Percentiles rank a stretch among this genome's conserved stretches.
These are phyloP conservation scores for Burhinus oedicnemus DNA, from an alignment of 2,113 vertebrate species.

Conservation along the genomic window DNA sequence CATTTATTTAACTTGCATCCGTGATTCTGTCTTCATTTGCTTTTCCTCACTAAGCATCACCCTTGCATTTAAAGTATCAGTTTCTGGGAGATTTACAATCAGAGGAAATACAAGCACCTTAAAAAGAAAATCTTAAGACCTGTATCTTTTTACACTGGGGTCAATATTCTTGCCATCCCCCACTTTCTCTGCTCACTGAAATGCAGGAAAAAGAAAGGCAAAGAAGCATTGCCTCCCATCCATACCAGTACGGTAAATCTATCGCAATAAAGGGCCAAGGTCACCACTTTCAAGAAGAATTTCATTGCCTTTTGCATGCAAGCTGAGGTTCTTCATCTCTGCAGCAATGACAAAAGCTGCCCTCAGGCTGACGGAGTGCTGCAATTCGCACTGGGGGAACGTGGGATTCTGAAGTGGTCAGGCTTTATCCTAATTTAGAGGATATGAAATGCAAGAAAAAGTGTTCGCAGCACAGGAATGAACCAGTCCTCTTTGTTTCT, in stretches of 20 bases:
- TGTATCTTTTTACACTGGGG: not conserved
- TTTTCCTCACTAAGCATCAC: not conserved
- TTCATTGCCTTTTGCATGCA: not conserved
- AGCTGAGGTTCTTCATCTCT: not conserved
- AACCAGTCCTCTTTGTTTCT: not conserved
- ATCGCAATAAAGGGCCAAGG: not conserved
- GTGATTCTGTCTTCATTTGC: not conserved
- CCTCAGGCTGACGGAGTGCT: not conserved
- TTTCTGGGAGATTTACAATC: not conserved
- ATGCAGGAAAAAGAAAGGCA: not conserved
- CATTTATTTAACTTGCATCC: not conserved
- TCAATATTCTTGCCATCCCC: not conserved
- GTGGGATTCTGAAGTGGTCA: not conserved
- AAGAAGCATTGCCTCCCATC: not conserved
- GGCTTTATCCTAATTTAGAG: not conserved
- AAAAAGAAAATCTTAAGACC: not conserved
- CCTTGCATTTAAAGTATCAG: not conserved
- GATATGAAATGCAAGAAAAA: not conserved
- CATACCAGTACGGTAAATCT: not conserved
- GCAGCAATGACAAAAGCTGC: not conserved
- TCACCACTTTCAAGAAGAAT: constrained; percentile 16
- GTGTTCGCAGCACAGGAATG: not conserved
- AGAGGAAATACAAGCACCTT: not conserved
- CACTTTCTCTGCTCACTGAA: not conserved
- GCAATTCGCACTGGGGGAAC: not conserved